phyloP scores from a whole-genome alignment of 2,113 vertebrate species.

The Oreochromis tanganicae region DNA sequence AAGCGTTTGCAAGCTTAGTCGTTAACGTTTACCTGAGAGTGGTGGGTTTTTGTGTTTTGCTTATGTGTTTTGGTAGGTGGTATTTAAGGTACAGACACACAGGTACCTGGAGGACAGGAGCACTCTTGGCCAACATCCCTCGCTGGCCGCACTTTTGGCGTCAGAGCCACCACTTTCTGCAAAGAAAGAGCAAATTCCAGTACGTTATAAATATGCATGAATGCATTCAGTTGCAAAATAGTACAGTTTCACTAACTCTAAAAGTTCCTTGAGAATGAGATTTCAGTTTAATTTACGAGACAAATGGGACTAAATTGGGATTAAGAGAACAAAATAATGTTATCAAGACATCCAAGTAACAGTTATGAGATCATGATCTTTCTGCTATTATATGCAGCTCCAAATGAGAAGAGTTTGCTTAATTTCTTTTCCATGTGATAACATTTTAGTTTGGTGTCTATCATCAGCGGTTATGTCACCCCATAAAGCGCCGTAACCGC shows the following conservation, averaged over 20 bases:
- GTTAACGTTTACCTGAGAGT: not conserved
- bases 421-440: not conserved
- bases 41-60: not conserved
- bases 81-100: not conserved
- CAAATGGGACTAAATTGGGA: not conserved
- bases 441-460: conserved; percentile 4
- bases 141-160: conserved; percentile 74
- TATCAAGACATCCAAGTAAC: not conserved
- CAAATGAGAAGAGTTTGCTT: not conserved
- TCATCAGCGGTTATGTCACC: conserved; percentile 30
- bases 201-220: not conserved
- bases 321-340: not conserved
- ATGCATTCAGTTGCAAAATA: not conserved
- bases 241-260: not conserved
- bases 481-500: conserved; percentile 25
- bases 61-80: not conserved
- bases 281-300: not conserved
- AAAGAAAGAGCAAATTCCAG: not conserved
- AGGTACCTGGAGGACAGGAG: conserved; percentile 87
- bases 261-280: not conserved
- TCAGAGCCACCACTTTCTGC: conserved; percentile 80
- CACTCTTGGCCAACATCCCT: conserved; percentile 83
- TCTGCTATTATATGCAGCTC: not conserved
- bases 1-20: not conserved
- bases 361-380: not conserved